Conservation (phyloP, 2,113 vertebrate genomes). For the Labeo rohita region DNA sequence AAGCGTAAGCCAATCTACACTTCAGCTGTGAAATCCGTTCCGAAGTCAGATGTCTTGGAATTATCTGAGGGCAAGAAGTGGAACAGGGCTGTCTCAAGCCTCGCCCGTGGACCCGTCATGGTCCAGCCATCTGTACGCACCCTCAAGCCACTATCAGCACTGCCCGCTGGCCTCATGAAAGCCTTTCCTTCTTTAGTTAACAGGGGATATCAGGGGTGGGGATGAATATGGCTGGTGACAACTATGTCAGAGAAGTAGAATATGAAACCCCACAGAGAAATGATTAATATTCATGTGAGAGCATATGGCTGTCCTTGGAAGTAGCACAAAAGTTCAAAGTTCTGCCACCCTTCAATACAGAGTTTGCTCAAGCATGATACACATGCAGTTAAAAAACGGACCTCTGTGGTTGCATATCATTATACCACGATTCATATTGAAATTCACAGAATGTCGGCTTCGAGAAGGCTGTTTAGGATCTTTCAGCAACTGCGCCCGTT, state of each 20-base stretch:
- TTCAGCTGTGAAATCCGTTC: slow-evolving; percentile 35
- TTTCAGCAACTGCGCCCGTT: neutral
- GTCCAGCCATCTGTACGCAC: slow-evolving; percentile 50
- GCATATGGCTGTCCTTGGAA: slow-evolving; percentile 19
- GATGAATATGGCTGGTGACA: slow-evolving; percentile 12
- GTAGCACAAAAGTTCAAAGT: slow-evolving; percentile 29
- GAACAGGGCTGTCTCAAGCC: slow-evolving; percentile 36
- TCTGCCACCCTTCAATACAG: neutral
- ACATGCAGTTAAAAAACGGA: neutral
- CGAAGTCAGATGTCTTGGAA: slow-evolving; percentile 32
- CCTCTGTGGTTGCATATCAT: neutral
- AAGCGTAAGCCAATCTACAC: slow-evolving; percentile 31
- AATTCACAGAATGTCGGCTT: slow-evolving; percentile 3
- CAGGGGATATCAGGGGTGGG: neutral
- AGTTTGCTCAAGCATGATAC: slow-evolving; percentile 20
- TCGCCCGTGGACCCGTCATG: slow-evolving; percentile 28
- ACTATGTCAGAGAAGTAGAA: slow-evolving; percentile 16
- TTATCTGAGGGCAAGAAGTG: slow-evolving; percentile 42
- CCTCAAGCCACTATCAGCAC: slow-evolving; percentile 13
- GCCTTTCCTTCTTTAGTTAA: neutral
- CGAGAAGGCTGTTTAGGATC: neutral
- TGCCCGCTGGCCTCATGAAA: slow-evolving; percentile 14
- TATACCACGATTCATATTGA: neutral
- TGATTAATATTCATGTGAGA: slow-evolving; percentile 33
- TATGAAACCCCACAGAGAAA: neutral